These are phyloP conservation scores for Tillus elongatus DNA, from an alignment of 2,888 invertebrate genomes.

Conservation along the genomic window DNA sequence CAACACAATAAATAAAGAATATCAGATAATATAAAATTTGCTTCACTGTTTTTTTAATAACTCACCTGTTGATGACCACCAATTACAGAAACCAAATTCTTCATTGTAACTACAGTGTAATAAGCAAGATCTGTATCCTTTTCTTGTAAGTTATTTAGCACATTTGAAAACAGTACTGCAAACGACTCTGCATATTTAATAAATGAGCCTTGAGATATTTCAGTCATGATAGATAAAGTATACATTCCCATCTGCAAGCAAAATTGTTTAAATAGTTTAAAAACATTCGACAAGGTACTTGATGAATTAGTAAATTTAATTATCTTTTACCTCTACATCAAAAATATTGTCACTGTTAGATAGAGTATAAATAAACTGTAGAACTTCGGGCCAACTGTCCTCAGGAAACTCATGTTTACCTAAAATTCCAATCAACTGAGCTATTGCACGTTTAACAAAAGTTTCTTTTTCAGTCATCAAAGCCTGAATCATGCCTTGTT, in stretches of 20 bases:
- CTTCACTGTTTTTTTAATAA: too few relatives aligned
- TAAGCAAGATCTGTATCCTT: slow-evolving; percentile 46
- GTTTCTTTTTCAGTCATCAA: slow-evolving; percentile 54
- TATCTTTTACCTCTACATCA: slow-evolving; percentile 51
- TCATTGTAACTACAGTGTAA: slow-evolving; percentile 56
- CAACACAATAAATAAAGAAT: too few relatives aligned
- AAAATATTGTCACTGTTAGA: slow-evolving; percentile 46
- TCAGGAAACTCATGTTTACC: slow-evolving; percentile 63
- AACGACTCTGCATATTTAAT: slow-evolving; percentile 55
- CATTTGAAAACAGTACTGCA: slow-evolving; percentile 46
- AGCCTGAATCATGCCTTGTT: slow-evolving; percentile 52
- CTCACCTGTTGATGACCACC: slow-evolving; percentile 56
- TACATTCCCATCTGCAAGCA: slow-evolving; percentile 53
- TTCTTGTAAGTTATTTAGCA: slow-evolving; percentile 42
- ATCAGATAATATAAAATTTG: too few relatives aligned
- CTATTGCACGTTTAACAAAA: slow-evolving; percentile 58
- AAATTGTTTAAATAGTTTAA: too few relatives aligned
- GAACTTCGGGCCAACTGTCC: slow-evolving; percentile 55
- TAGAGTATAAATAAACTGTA: slow-evolving; percentile 52
- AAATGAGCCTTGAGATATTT: slow-evolving; percentile 60
- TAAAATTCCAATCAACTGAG: slow-evolving; percentile 61
- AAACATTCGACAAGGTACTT: too few relatives aligned
- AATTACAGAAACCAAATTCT: slow-evolving; percentile 55
- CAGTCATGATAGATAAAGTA: slow-evolving; percentile 59
- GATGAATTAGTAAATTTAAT: too few relatives aligned